Conservation (phyloP, 1,140 invertebrate genomes). For the Drosophila arizonae region DNA sequence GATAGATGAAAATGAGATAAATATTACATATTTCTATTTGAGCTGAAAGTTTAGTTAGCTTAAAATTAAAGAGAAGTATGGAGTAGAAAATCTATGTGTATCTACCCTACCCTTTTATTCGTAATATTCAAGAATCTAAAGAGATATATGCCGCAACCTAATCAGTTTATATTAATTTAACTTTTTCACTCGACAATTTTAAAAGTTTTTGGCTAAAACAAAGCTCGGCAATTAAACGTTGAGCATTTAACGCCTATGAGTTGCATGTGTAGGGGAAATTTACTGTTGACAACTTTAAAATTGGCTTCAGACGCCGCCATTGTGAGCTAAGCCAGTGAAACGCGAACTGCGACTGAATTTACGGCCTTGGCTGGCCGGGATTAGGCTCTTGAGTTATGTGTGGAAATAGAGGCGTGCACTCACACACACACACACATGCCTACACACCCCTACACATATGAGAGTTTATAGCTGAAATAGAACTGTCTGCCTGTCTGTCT, state of each 20-base stretch:
- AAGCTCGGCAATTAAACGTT: constrained; percentile 24
- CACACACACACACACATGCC: too few relatives aligned
- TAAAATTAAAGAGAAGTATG: too few relatives aligned
- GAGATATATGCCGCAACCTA: too few relatives aligned
- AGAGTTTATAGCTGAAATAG: constrained; percentile 12
- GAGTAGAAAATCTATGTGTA: too few relatives aligned
- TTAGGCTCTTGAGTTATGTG: constrained; percentile 55
- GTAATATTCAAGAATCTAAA: too few relatives aligned
- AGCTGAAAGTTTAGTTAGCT: too few relatives aligned
- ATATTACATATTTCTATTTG: too few relatives aligned
- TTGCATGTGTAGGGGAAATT: constrained; percentile 19
- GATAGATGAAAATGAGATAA: neutral
- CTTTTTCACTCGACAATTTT: neutral
- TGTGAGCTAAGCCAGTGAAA: constrained; percentile 47
- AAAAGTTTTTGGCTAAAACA: neutral
- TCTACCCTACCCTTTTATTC: too few relatives aligned
- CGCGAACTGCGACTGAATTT: constrained; percentile 47
- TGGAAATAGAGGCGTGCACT: constrained; percentile 37
- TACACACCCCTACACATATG: constrained; percentile 9
- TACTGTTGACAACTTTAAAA: constrained; percentile 54
- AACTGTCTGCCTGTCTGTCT: constrained; percentile 20
- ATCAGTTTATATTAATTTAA: neutral
- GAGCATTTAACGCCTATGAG: constrained; percentile 38
- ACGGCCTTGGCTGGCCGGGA: constrained; percentile 48
- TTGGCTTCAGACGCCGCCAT: constrained; percentile 42